Conservation (phyloP, 2,888 invertebrate species). For the Eupithecia tripunctaria region DNA sequence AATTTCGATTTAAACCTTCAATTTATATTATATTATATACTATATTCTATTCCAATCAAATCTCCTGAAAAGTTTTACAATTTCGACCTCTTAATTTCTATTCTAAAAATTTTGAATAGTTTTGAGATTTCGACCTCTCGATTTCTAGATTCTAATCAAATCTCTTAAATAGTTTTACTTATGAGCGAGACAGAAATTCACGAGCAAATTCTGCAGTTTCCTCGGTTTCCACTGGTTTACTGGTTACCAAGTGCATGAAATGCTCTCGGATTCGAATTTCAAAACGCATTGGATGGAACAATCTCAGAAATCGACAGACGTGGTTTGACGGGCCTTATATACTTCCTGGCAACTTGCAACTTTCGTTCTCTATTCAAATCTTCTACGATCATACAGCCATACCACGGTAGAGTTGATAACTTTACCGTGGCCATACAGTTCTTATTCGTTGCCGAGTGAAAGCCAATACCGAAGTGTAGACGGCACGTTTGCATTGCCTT, state of each 20-base stretch:
- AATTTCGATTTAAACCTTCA: no score
- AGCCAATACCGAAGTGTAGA: no score
- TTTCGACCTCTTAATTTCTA: no score
- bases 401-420: no score
- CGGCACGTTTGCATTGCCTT: no score
- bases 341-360: constrained; percentile 1
- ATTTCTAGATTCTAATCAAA: not conserved
- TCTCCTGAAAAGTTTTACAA: no score
- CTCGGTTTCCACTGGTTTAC: not conserved
- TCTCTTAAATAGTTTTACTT: not conserved
- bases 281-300: constrained; percentile 68
- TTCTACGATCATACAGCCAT: not conserved
- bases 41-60: no score
- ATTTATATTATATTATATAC: no score
- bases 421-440: no score
- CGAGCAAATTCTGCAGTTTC: not conserved
- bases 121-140: not conserved
- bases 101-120: no score
- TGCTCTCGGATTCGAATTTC: constrained; percentile 56
- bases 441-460: no score
- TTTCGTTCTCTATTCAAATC: not conserved
- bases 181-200: not conserved
- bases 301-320: constrained; percentile 61
- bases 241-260: constrained; percentile 51
- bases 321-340: constrained; percentile 54